phyloP scores from a whole-genome alignment of 2,888 invertebrate species.

The Cantharis flavilabris region DNA sequence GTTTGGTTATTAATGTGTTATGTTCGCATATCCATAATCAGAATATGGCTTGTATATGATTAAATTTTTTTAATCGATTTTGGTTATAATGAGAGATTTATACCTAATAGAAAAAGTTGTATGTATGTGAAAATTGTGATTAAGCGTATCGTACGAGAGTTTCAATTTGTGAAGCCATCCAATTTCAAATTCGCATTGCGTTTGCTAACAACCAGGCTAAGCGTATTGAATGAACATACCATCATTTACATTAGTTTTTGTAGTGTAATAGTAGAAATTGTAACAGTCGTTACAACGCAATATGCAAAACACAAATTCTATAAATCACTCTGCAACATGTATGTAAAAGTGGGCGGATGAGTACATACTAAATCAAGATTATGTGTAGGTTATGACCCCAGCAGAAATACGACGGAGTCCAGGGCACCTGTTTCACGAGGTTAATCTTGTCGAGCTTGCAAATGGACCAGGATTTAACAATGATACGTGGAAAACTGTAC shows the following conservation, averaged over 20 bases:
- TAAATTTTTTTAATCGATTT: background rate
- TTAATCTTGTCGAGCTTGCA: conserved; percentile 61
- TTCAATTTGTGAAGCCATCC: background rate
- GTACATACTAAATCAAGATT: conserved; percentile 32
- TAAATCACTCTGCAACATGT: conserved; percentile 43
- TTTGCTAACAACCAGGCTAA: conserved; percentile 1
- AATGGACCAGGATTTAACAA: conserved; percentile 52
- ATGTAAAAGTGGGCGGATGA: conserved; percentile 40
- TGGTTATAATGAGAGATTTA: background rate
- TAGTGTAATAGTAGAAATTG: conserved; percentile 7
- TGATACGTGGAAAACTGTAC: conserved; percentile 59
- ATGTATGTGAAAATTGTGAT: background rate
- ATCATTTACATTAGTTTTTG: conserved; percentile 38
- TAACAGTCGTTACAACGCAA: conserved; percentile 30
- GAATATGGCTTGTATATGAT: background rate
- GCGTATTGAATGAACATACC: conserved; percentile 1
- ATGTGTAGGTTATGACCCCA: conserved; percentile 66
- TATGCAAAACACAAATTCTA: conserved; percentile 36
- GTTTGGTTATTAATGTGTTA: background rate
- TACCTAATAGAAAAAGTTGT: background rate
- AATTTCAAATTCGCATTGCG: background rate
- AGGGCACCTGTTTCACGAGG: conserved; percentile 67
- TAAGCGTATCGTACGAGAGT: background rate
- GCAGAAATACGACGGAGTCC: conserved; percentile 66
- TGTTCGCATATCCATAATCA: background rate